Evolutionary conservation across 2,888 invertebrate species (phyloP).

Genomic region (Biston betularia): DNA sequence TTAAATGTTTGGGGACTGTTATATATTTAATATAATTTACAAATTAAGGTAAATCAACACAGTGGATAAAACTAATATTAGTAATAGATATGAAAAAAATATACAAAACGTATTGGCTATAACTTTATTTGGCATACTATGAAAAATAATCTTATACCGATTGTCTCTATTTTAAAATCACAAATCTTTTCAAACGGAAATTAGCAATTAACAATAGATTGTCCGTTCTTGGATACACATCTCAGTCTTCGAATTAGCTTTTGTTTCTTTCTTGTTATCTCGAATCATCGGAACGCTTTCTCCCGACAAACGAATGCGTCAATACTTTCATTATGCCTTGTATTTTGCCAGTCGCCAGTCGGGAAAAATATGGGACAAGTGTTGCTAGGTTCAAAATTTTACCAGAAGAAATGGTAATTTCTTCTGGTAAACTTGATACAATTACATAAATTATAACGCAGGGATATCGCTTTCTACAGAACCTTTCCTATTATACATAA

Average conservation of each 20-base stretch:
- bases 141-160: neutral
- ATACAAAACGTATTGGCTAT: no score
- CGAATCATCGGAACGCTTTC: conserved; percentile 60
- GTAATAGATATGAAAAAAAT: no score
- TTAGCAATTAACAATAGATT: conserved; percentile 43
- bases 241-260: conserved; percentile 51
- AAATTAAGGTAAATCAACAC: no score
- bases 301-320: conserved; percentile 58
- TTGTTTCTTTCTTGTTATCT: conserved; percentile 56
- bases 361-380: conserved; percentile 26
- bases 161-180: conserved; percentile 7
- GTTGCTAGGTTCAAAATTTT: conserved; percentile 14
- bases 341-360: conserved; percentile 57
- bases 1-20: no score
- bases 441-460: neutral
- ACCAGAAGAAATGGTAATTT: conserved; percentile 7
- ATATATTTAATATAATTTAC: no score
- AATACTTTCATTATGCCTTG: conserved; percentile 67
- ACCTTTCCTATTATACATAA: no score
- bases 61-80: no score
- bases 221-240: conserved; percentile 46
- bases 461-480: neutral
- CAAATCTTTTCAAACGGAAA: conserved; percentile 32
- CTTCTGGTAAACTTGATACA: neutral
- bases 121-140: no score